Evolutionary conservation across 2,113 vertebrate genomes (phyloP).

Genomic region (Pelobates fuscus): DNA sequence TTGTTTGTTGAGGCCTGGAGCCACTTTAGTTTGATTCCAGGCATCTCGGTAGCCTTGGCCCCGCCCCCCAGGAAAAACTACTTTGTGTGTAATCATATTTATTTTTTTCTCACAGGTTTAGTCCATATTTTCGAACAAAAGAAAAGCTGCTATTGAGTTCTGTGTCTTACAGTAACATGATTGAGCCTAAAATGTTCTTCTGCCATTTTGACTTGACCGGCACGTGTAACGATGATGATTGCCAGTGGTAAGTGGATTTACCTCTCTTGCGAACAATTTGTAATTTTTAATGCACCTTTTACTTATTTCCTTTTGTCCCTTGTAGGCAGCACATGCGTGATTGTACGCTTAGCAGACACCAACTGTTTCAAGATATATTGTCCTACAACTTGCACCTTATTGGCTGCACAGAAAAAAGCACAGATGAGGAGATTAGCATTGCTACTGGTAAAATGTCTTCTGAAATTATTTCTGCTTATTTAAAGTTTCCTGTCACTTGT

Average conservation of each 20-base stretch:
- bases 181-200: conserved; percentile 86
- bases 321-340: conserved; percentile 95
- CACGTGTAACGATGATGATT: conserved; percentile 93
- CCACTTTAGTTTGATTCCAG: no score
- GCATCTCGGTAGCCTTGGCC: no score
- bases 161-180: conserved; percentile 83
- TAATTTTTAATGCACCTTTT: neutral
- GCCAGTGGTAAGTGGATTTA: conserved; percentile 80
- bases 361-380: conserved; percentile 91
- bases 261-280: neutral
- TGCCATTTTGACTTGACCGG: conserved; percentile 95
- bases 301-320: conserved; percentile 33
- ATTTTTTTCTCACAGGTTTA: no score
- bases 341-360: conserved; percentile 82
- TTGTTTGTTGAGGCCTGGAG: no score
- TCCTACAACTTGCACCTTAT: conserved; percentile 91
- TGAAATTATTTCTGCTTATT: neutral
- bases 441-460: conserved; percentile 76
- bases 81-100: no score
- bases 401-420: conserved; percentile 83
- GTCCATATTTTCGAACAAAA: conserved; percentile 95
- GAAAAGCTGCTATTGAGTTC: conserved; percentile 92
- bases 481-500: no score
- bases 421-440: conserved; percentile 74
- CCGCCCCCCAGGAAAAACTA: no score